Evolutionary conservation across 2,113 vertebrate genomes (phyloP), one percentile per base, ranked within the genome.

Genomic region (Emydocephalus ijimae): DNA sequence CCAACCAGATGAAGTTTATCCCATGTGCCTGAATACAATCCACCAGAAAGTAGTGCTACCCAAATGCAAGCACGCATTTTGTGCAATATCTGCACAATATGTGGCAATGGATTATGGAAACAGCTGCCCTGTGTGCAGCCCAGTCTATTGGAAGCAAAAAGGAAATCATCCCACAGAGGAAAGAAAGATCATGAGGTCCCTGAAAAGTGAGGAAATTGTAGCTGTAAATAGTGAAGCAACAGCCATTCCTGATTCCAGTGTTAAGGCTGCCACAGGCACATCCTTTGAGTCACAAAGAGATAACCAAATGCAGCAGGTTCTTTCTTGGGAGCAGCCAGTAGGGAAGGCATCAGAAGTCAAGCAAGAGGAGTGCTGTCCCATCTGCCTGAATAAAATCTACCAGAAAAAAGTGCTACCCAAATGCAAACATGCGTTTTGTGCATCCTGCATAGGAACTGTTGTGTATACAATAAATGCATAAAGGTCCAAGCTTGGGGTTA

Each of bases 351-450:
- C 9, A 1, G 81, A 43, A 64, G 34, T 21, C 29, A 81, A 91
- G 0, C 29, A 92, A 29, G 2, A 96, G n/a, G 95, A 96, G 0
- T 0, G 0, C 0, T 98, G 98, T 94, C 74, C 23, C 0, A 97
- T 98, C 94, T 98, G 98, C 93, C 91, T 95, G 94, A 96, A 96
- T 0, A 89, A 0, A 88, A 96, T 98, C 29, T 6, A 0, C 0
- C 0, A 97, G 21, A 98, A 97, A 93, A 0, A 23, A 9, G 91
- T 81, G 10, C 92, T 98, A 11, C 0, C 5, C 0, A 97, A 97
- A 86, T 98, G 98, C 92, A 97, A 98, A 56, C 98, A 98, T 21
- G 93, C n/a, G 0, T 98, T 98, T 95, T 98, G 98, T 59, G 12
- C 24, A 34, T 3, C 0, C 14, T 98, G 98, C 96, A 96, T 98